phyloP scores from a whole-genome alignment of 1,140 invertebrate species.

The Oncopodura yosiiana region DNA sequence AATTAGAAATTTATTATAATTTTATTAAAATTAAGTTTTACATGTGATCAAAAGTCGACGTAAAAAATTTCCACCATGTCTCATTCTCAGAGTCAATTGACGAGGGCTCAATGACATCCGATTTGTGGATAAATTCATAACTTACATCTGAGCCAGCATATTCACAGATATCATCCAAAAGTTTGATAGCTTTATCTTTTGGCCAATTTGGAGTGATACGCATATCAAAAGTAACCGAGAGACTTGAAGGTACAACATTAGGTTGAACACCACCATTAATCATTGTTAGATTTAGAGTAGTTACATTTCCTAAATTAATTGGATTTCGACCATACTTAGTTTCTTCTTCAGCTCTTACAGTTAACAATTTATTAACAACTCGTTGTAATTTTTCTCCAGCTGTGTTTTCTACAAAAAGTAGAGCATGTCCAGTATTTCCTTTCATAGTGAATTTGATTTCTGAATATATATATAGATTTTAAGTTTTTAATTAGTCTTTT shows the following conservation, averaged over 20 bases:
- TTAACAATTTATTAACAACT: constrained; percentile 66
- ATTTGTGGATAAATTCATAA: constrained; percentile 59
- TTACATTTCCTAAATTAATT: constrained; percentile 71
- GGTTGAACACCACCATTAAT: constrained; percentile 72
- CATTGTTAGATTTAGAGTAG: constrained; percentile 76
- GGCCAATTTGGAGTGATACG: constrained; percentile 62
- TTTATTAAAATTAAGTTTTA: constrained; percentile 35
- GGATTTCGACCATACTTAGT: constrained; percentile 52
- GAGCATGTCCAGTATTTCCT: constrained; percentile 79
- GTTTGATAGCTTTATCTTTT: constrained; percentile 58
- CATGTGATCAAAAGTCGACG: constrained; percentile 48
- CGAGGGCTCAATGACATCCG: constrained; percentile 50
- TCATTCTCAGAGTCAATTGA: constrained; percentile 57
- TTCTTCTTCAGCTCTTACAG: constrained; percentile 52
- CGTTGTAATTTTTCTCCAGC: constrained; percentile 71
- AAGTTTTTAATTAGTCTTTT: constrained; percentile 1
- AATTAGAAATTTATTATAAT: not conserved
- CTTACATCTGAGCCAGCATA: constrained; percentile 69
- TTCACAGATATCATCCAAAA: constrained; percentile 62
- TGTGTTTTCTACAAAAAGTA: constrained; percentile 64
- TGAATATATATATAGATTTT: constrained; percentile 2
- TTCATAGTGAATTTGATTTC: constrained; percentile 11
- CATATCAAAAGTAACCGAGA: constrained; percentile 68
- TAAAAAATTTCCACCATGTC: constrained; percentile 71
- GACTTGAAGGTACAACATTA: constrained; percentile 77